These are phyloP conservation scores for Heliothis virescens DNA, from an alignment of 1,140 invertebrate species.

Conservation along the genomic window DNA sequence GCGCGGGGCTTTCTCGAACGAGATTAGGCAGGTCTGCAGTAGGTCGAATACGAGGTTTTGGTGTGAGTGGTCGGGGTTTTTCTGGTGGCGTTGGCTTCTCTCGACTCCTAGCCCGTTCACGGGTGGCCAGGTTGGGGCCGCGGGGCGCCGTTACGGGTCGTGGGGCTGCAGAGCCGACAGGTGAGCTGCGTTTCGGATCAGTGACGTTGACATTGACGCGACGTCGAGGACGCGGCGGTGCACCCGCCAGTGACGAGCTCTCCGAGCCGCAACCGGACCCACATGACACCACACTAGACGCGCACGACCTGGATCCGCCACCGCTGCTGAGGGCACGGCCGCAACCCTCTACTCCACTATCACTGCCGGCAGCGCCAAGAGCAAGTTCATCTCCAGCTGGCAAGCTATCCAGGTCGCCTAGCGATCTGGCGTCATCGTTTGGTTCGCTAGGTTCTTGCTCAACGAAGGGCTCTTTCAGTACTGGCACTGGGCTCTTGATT, in stretches of 20 bases:
- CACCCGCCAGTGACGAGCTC: conserved; percentile 88
- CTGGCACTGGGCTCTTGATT: conserved; percentile 35
- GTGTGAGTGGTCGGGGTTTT: conserved; percentile 82
- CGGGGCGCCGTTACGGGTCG: conserved; percentile 85
- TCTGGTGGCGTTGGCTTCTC: conserved; percentile 83
- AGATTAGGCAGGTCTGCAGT: conserved; percentile 84
- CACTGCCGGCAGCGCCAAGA: conserved; percentile 89
- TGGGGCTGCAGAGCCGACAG: conserved; percentile 84
- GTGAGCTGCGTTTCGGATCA: conserved; percentile 75
- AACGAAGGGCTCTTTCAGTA: conserved; percentile 66
- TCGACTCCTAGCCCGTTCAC: conserved; percentile 86
- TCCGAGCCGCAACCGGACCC: conserved; percentile 92
- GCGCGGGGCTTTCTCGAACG: conserved; percentile 83
- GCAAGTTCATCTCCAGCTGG: conserved; percentile 77
- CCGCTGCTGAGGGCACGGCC: conserved; percentile 89
- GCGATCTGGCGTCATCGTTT: conserved; percentile 74
- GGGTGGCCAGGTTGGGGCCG: conserved; percentile 81
- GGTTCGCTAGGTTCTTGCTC: conserved; percentile 74
- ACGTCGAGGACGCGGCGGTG: conserved; percentile 76
- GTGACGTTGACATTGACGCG: conserved; percentile 78
- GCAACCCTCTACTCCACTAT: conserved; percentile 92
- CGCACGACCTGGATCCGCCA: conserved; percentile 88
- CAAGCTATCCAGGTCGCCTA: conserved; percentile 79
- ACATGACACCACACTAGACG: conserved; percentile 91
- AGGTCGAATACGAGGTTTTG: conserved; percentile 87